Conservation (phyloP, 2,113 vertebrate genomes). For the Anarhynchus alexandrinus region DNA sequence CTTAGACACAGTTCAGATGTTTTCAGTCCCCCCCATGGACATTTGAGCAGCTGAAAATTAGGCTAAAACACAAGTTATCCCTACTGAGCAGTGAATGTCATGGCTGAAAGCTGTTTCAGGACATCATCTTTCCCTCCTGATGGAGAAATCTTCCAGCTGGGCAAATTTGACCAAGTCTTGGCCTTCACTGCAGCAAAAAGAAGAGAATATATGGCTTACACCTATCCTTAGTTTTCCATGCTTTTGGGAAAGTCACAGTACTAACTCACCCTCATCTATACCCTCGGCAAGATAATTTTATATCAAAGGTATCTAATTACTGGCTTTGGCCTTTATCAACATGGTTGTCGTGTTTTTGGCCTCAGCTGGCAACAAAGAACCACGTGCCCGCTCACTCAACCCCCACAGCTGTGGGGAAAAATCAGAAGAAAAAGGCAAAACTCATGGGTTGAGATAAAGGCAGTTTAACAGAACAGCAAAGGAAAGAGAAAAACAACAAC, state of each 20-base stretch:
- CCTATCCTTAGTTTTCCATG: neutral
- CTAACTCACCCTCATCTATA: neutral
- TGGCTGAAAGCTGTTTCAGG: neutral
- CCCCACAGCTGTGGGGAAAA: no score
- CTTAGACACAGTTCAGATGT: neutral
- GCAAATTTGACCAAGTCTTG: neutral
- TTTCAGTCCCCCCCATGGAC: neutral
- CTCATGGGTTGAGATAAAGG: no score
- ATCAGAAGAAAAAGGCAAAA: no score
- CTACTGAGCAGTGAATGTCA: neutral
- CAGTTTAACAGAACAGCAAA: no score
- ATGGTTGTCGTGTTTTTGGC: no score
- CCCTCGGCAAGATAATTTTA: neutral
- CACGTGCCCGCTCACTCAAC: no score
- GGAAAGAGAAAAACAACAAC: no score
- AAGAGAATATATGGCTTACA: neutral
- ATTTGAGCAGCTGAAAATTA: neutral
- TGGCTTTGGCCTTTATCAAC: neutral
- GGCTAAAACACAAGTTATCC: neutral
- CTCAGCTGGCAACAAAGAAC: no score
- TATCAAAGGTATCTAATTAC: neutral
- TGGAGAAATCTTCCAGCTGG: neutral
- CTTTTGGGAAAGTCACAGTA: neutral
- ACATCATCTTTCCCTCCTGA: neutral
- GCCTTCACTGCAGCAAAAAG: neutral